Percentiles rank a stretch among this genome's conserved stretches.
Evolutionary conservation across 2,888 invertebrate species (phyloP).

Genomic region (Cataglyphis rosenhaueri): DNA sequence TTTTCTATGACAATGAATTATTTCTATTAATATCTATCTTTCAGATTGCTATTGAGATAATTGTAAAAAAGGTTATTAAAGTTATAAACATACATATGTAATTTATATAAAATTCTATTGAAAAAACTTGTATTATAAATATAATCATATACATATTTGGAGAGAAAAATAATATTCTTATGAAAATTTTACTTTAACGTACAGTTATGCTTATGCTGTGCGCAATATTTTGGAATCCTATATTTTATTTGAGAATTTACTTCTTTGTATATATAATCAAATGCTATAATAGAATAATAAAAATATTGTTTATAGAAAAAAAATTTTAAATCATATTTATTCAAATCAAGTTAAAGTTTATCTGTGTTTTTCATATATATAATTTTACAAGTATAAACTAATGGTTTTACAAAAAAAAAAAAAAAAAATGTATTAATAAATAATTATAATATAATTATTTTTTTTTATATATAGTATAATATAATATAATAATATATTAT

Average conservation of each 20-base stretch:
- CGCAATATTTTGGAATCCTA: neutral
- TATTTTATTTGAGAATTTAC: neutral
- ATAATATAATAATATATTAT: neutral
- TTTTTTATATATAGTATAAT: too few relatives aligned
- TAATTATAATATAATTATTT: neutral
- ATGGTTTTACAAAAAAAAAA: constrained; percentile 18
- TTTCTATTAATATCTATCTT: neutral
- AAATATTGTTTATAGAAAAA: constrained; percentile 7
- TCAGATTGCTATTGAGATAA: neutral
- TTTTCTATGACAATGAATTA: neutral
- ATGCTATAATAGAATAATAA: neutral
- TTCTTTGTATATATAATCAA: neutral
- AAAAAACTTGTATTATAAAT: neutral
- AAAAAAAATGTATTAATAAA: constrained; percentile 13
- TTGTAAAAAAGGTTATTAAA: neutral
- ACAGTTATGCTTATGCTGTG: neutral
- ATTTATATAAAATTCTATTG: neutral
- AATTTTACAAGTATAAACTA: neutral
- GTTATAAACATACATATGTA: neutral
- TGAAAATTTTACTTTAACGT: neutral
- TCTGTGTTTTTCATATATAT: neutral
- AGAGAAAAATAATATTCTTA: neutral
- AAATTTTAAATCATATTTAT: constrained; percentile 16
- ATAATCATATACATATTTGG: neutral
- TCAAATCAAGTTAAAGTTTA: constrained; percentile 7